Evolutionary conservation across 2,797 vertebrate species (phyloP), one percentile per base, ranked within the genome.

Genomic region (Molossus molossus): DNA sequence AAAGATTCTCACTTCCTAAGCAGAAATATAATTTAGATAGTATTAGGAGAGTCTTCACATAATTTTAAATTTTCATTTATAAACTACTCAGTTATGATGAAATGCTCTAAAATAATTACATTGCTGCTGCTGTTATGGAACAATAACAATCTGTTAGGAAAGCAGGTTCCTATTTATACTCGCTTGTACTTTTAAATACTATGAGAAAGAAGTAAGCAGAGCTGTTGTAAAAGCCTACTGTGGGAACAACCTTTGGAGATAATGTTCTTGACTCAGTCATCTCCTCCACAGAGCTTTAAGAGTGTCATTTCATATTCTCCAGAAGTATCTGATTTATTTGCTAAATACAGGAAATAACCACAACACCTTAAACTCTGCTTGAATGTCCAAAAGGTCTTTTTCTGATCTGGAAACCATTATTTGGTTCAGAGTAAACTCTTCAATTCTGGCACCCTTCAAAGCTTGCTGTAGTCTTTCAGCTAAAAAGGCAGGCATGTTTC

Each of bases 361-460:
- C 97, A 99, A 75, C 98, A 97, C 96, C 98, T 99, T 99, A 94
- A 99, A 99, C 96, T 99, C 99, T 0, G 97, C 96, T 98, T 98
- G 98, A 97, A 99, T 99, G 97, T 99, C 99, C 98, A 99, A 50
- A 96, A 99, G 97, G 97, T 99, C 99, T 0, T 98, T 98, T 97
- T 99, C 99, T 3, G 99, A 99, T 89, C 99, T 99, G 94, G 99
- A 98, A 83, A 99, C 99, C 20, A 99, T 90, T 73, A 99, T 99
- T 97, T 99, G 98, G 86, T 98, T 99, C 94, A 99, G 96, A 55
- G 96, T 98, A 70, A 98, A 98, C 97, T 99, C 99, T 14, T 99
- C 98, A 33, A 99, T 99, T 37, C 99, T 99, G 6, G 94, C 79
- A 14, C 99, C 99, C 99, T 99, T 99, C 98, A 99, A 98, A 97